Conservation (phyloP, 1,140 invertebrate genomes). For the Choristoneura fumiferana region DNA sequence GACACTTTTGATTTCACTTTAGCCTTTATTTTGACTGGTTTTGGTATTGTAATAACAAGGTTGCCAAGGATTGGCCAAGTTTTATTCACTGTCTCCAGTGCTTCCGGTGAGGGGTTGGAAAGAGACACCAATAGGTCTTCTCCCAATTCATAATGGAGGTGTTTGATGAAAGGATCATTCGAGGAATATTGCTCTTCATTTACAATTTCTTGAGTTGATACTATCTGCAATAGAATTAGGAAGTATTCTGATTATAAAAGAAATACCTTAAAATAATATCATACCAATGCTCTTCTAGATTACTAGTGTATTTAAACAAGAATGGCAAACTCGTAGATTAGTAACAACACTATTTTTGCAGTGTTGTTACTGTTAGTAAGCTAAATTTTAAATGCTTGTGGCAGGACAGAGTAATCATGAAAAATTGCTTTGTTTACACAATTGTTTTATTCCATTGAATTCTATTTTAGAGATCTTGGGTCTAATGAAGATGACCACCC, state of each 20-base stretch:
- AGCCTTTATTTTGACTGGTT: conserved; percentile 55
- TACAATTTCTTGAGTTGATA: conserved; percentile 22
- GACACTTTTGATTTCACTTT: conserved; percentile 65
- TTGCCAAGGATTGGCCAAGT: conserved; percentile 81
- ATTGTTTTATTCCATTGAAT: too few relatives aligned
- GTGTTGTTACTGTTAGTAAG: too few relatives aligned
- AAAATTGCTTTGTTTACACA: too few relatives aligned
- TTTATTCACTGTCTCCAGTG: conserved; percentile 57
- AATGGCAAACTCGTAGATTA: too few relatives aligned
- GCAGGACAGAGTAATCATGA: background rate
- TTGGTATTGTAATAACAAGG: conserved; percentile 80
- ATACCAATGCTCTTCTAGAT: too few relatives aligned
- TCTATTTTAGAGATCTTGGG: too few relatives aligned
- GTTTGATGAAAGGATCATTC: conserved; percentile 83
- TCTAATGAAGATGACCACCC: background rate
- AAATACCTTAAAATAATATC: too few relatives aligned
- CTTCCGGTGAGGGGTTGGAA: conserved; percentile 61
- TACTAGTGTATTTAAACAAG: too few relatives aligned
- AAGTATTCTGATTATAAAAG: too few relatives aligned
- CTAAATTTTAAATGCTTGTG: too few relatives aligned
- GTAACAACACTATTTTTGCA: too few relatives aligned
- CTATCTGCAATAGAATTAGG: background rate
- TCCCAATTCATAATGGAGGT: conserved; percentile 82
- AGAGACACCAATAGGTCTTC: conserved; percentile 79
- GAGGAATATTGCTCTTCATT: conserved; percentile 52